Conservation (phyloP, 2,888 invertebrate species). For the Pinctada fucata region DNA sequence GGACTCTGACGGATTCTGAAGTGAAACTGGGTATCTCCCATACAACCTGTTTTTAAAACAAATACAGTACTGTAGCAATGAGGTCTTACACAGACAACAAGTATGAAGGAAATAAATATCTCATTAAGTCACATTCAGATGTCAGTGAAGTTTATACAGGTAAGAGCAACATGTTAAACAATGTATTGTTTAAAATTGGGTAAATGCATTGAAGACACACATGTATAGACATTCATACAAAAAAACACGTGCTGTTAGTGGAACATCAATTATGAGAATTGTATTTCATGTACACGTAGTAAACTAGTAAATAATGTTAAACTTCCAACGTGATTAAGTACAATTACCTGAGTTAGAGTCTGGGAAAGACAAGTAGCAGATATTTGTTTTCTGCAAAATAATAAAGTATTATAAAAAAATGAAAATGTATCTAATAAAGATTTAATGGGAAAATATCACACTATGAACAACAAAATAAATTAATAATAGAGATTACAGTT, state of each 20-base stretch:
- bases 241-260: background rate
- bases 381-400: slow-evolving; percentile 79
- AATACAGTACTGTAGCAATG: background rate
- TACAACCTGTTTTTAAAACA: slow-evolving; percentile 83
- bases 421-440: background rate
- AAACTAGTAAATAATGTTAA: background rate
- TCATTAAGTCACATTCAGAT: background rate
- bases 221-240: background rate
- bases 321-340: too few species aligned
- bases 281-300: background rate
- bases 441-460: too few species aligned
- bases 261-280: background rate
- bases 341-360: slow-evolving; percentile 91
- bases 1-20: slow-evolving; percentile 89
- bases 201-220: too few species aligned
- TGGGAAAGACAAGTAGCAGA: slow-evolving; percentile 98
- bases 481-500: too few species aligned
- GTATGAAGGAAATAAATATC: background rate
- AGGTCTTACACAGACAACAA: background rate
- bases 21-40: slow-evolving; percentile 98
- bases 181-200: too few species aligned
- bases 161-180: too few species aligned
- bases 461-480: too few species aligned
- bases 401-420: background rate
- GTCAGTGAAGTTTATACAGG: too few species aligned